These are phyloP conservation scores for Blastobasis adustella DNA, from an alignment of 2,888 invertebrate species.

Conservation along the genomic window DNA sequence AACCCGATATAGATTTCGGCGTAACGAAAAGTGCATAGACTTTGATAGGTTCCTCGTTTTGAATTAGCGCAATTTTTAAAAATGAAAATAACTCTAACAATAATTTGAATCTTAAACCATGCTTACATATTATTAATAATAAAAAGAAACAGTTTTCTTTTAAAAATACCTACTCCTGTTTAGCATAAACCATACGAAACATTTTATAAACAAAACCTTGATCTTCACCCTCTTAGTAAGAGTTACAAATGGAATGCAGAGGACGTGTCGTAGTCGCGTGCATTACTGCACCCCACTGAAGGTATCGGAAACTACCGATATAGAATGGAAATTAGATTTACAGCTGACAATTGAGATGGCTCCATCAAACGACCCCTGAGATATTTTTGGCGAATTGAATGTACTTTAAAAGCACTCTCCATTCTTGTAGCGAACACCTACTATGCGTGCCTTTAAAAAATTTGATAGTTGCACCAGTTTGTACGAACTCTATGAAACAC, in stretches of 20 bases:
- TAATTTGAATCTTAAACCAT: too few relatives aligned
- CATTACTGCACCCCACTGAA: constrained; percentile 39
- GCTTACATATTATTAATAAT: too few relatives aligned
- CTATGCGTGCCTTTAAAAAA: too few relatives aligned
- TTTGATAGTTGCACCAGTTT: too few relatives aligned
- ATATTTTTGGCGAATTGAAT: constrained; percentile 54
- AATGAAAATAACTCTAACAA: too few relatives aligned
- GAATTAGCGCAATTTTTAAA: not conserved
- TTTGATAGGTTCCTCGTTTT: not conserved
- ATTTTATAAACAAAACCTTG: too few relatives aligned
- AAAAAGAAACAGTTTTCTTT: too few relatives aligned
- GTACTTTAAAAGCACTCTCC: constrained; percentile 51
- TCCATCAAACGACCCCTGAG: constrained; percentile 62
- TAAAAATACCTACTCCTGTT: too few relatives aligned
- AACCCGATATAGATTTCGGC: constrained; percentile 4
- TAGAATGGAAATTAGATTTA: constrained; percentile 73
- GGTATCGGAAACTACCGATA: constrained; percentile 52
- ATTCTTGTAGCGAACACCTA: constrained; percentile 23
- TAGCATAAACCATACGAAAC: too few relatives aligned
- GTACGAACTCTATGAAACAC: too few relatives aligned
- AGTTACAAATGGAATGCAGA: too few relatives aligned
- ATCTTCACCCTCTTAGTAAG: too few relatives aligned
- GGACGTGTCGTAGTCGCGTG: constrained; percentile 1
- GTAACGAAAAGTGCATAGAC: not conserved
- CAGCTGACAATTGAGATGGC: constrained; percentile 68